A percentile compares a stretch with the other conserved stretches of the same genome.
These are phyloP conservation scores for Pristionchus exspectatus DNA, from an alignment of 2,888 invertebrate genomes.

Conservation along the genomic window DNA sequence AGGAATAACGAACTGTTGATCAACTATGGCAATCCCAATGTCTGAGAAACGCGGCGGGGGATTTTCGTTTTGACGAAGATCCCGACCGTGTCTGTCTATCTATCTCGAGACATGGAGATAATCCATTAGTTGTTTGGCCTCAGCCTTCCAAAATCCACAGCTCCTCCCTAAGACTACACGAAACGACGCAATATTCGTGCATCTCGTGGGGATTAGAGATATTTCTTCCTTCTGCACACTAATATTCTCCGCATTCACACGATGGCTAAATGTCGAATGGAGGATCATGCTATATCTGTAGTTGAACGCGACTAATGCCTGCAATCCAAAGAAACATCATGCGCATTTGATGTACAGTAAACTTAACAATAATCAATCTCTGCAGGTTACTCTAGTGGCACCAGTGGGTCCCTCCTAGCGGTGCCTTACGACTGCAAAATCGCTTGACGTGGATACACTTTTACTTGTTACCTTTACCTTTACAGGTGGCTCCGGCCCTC, in stretches of 20 bases:
- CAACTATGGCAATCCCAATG: too few relatives aligned
- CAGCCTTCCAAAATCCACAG: background rate
- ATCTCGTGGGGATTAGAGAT: background rate
- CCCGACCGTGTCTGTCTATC: background rate
- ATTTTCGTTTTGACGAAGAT: too few relatives aligned
- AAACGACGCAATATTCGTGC: background rate
- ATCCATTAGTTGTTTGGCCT: background rate
- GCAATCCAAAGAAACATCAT: too few relatives aligned
- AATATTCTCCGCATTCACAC: background rate
- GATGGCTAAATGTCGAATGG: background rate
- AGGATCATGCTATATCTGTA: background rate
- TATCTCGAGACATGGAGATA: background rate
- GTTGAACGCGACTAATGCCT: background rate
- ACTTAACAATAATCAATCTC: too few relatives aligned
- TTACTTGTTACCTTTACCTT: too few relatives aligned
- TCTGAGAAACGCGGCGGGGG: too few relatives aligned
- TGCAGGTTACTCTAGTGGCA: too few relatives aligned
- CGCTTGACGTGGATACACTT: too few relatives aligned
- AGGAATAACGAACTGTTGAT: too few relatives aligned
- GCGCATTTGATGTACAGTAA: too few relatives aligned
- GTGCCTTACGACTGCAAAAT: too few relatives aligned
- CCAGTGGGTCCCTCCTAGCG: too few relatives aligned
- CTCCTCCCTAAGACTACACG: background rate
- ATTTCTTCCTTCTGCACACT: background rate
- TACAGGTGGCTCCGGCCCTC: constrained; percentile 81